phyloP scores from a whole-genome alignment of 1,140 invertebrate species.

The Listronotus bonariensis region DNA sequence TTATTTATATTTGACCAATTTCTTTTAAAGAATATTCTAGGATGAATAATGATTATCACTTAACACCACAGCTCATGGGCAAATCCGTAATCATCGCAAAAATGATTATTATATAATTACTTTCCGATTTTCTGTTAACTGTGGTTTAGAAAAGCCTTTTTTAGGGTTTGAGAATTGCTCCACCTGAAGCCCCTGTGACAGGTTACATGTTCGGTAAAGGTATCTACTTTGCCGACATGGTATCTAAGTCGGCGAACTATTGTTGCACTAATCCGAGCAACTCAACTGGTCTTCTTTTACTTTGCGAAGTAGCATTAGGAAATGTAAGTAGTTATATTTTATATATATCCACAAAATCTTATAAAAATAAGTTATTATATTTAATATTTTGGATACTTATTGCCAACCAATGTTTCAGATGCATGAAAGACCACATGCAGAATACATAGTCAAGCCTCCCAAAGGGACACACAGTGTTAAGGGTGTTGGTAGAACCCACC shows the following conservation, averaged over 20 bases:
- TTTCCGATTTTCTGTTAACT: too few species aligned
- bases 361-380: too few species aligned
- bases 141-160: not conserved
- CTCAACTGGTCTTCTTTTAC: constrained; percentile 79
- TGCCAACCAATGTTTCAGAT: constrained; percentile 54
- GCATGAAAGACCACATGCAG: constrained; percentile 70
- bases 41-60: too few species aligned
- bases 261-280: constrained; percentile 78
- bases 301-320: constrained; percentile 97
- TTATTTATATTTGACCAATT: too few species aligned
- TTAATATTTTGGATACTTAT: too few species aligned
- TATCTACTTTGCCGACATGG: constrained; percentile 98
- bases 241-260: constrained; percentile 98
- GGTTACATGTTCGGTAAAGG: constrained; percentile 99
- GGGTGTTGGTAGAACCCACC: constrained; percentile 77
- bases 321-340: constrained; percentile 66
- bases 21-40: too few species aligned
- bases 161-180: constrained; percentile 89
- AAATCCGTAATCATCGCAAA: too few species aligned
- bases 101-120: too few species aligned
- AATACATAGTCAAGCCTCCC: constrained; percentile 80
- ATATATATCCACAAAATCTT: too few species aligned
- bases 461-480: constrained; percentile 78
- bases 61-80: too few species aligned
- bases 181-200: constrained; percentile 89